Base-by-base conservation (phyloP, 2,888 invertebrate genomes). In the Eudasyphora cyanicolor region DNA sequence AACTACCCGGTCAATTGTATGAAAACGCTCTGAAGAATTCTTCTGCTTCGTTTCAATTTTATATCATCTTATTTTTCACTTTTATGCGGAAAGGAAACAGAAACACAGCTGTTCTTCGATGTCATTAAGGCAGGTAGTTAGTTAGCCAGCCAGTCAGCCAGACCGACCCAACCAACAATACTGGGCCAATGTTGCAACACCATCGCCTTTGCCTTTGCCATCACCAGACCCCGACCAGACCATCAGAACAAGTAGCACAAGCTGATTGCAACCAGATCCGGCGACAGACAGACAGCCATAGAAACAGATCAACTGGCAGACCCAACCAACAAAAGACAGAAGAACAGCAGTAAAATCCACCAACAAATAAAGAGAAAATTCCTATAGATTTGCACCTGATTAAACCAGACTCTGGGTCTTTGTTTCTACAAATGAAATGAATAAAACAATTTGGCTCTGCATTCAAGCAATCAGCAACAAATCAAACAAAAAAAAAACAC, bases 361-460 rank as follows among this genome's bases (percentile, higher is more conserved):
- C 67, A n/a, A 78, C 79, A 76, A 17, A 75, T 57, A 51, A 73
- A 42, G 38, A 75, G 78, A 84, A 82, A 82, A 81, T 78, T 85
- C 82, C 82, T 83, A 82, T 80, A 86, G 87, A 87, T 87, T 86
- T 87, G 87, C 87, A 87, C 87, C 87, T 87, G 87, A 87, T 87
- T 87, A 87, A 85, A 83, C 83, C 82, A 86, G 76, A 82, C 77
- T 62, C 38, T 74, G 10, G 67, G 67, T 57, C 70, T 71, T 19
- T 32, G 17, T 64, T 62, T 45, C 21, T 12, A 21, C 42, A 42
- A 24, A 73, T 17, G 80, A 81, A 78, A 76, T 32, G 29, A 19
- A 21, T 51, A 77, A 76, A 67, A 57, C 67, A 76, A 79, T 74
- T 76, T 76, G 70, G 42, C n/a, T 19, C 21, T 67, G 76, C 74